Base-by-base conservation (phyloP, 2,113 vertebrate genomes). In the Turdus rufiventris region DNA sequence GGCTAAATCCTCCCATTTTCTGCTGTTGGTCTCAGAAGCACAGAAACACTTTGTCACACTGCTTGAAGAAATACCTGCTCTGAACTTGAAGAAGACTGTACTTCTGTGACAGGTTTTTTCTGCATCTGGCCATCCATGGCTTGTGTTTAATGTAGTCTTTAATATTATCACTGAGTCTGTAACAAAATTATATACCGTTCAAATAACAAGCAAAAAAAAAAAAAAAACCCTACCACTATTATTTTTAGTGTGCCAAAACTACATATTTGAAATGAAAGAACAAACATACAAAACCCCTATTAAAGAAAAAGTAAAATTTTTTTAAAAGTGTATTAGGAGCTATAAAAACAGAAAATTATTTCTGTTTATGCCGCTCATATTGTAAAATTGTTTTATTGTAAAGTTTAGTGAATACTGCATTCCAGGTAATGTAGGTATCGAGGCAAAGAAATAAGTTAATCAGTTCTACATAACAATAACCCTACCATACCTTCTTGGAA, bases 201-300 rank as follows among this genome's bases (percentile, higher is more conserved):
- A 70, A 82, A 43, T 18, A 67, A 24, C 10, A 58, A 57, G 5
- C 5, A 36, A 40, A 54, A 58, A 61, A 33, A 36, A 40, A 54
- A 58, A 61, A 33, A 26, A 2, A 1, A 1, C 0, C 1, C 6
- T 23, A 38, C 6, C 16, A 24, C 12, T 8, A 19, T 10, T 3
- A 53, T 66, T 62, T 77, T 45, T 14, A 40, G 14, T 50, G n/a
- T 36, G 33, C 6, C 61, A 65, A 77, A 89, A 81, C 11, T 25
- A 3, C 24, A 2, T 20, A 15, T 42, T 63, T 68, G 1, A 8
- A 85, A 78, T 40, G 33, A 90, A 88, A 71, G 2, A 17, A 71
- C 1, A 42, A 23, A 9, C 53, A 53, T 11, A 18, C 1, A 58
- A 81, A 43, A 5, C 0, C 2, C 1, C 0, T n/a, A 15, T 18